phyloP scores from a whole-genome alignment of 1,140 invertebrate genomes.

The Neuroterus valhalla region DNA sequence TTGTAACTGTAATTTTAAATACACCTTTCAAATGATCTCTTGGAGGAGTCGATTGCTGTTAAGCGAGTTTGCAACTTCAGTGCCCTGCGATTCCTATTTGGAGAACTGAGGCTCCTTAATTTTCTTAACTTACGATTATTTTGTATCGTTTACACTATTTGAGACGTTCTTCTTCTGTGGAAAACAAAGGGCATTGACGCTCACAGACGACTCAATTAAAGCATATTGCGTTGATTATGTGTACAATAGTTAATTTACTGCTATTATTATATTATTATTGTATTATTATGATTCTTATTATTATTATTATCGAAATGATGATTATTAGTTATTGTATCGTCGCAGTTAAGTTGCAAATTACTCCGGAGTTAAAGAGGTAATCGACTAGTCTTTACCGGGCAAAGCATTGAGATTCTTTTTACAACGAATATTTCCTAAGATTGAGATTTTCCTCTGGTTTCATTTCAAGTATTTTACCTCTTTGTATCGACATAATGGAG shows the following conservation, averaged over 20 bases:
- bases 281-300: constrained; percentile 59
- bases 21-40: constrained; percentile 73
- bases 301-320: constrained; percentile 39
- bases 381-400: constrained; percentile 72
- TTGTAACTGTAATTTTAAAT: constrained; percentile 62
- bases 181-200: constrained; percentile 58
- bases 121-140: constrained; percentile 30
- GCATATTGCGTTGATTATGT: constrained; percentile 61
- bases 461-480: constrained; percentile 41
- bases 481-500: constrained; percentile 46
- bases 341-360: constrained; percentile 59
- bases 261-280: constrained; percentile 58
- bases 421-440: constrained; percentile 58
- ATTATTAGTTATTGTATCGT: constrained; percentile 49
- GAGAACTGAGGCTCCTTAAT: constrained; percentile 1
- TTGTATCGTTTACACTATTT: constrained; percentile 17
- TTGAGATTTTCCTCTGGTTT: constrained; percentile 58
- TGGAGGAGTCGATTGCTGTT: constrained; percentile 61
- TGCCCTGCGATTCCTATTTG: constrained; percentile 52
- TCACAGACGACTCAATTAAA: constrained; percentile 59
- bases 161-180: constrained; percentile 31
- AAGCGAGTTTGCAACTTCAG: constrained; percentile 53
- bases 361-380: constrained; percentile 63
- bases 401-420: constrained; percentile 70
- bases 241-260: constrained; percentile 58